Percentiles rank a stretch among this genome's conserved stretches.
Conservation (phyloP, 2,888 invertebrate species). For the Sinohyriopsis cumingii region DNA sequence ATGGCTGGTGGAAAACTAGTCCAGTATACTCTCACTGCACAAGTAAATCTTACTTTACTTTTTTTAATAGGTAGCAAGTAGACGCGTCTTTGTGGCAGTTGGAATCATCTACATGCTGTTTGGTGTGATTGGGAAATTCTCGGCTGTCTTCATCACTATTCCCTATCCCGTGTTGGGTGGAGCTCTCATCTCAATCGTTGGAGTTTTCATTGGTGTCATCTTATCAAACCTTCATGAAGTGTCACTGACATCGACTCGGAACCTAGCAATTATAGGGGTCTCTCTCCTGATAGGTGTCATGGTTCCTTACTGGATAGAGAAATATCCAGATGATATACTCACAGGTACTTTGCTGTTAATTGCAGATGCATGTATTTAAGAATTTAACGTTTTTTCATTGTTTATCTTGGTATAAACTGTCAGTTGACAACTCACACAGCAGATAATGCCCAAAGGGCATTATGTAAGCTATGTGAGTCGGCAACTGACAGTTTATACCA, state of each 20-base stretch:
- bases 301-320: slow-evolving; percentile 56
- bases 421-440: no score
- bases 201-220: slow-evolving; percentile 46
- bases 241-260: slow-evolving; percentile 83
- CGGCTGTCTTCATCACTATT: slow-evolving; percentile 71
- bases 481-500: no score
- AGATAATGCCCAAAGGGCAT: no score
- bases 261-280: slow-evolving; percentile 84
- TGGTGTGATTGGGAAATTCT: slow-evolving; percentile 70
- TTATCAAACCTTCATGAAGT: slow-evolving; percentile 72
- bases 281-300: slow-evolving; percentile 87
- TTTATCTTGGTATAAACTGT: no score
- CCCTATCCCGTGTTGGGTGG: slow-evolving; percentile 72
- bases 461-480: no score
- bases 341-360: slow-evolving; percentile 35
- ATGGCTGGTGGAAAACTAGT: no score
- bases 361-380: no score
- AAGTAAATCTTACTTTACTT: background rate
- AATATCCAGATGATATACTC: slow-evolving; percentile 41
- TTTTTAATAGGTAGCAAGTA: slow-evolving; percentile 66
- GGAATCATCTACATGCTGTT: slow-evolving; percentile 68
- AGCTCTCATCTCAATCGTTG: slow-evolving; percentile 48
- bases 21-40: background rate
- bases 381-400: no score
- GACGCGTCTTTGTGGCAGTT: slow-evolving; percentile 70